These are phyloP conservation scores for Platysternon megacephalum DNA, from an alignment of 2,113 vertebrate genomes.

Conservation along the genomic window DNA sequence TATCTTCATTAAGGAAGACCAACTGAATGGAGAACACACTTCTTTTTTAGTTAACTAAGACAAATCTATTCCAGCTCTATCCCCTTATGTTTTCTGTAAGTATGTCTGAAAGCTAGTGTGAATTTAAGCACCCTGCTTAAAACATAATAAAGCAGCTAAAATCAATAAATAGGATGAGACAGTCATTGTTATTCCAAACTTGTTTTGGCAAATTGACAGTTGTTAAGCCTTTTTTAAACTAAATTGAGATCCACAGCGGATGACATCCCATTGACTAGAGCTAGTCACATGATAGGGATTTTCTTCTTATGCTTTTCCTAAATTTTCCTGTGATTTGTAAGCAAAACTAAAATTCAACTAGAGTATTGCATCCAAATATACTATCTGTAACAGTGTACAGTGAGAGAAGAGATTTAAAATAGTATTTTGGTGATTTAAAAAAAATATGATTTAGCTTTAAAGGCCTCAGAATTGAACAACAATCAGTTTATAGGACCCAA, in stretches of 20 bases:
- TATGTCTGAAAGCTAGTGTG: constrained; percentile 26
- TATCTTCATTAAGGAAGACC: not conserved
- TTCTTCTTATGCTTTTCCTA: constrained; percentile 11
- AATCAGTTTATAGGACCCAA: not conserved
- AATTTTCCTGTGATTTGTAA: constrained; percentile 25
- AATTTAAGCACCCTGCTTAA: constrained; percentile 48
- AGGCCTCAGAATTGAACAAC: not conserved
- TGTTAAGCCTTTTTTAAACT: constrained; percentile 51
- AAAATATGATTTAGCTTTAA: not conserved
- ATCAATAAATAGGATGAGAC: constrained; percentile 59
- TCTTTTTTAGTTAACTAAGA: constrained; percentile 8
- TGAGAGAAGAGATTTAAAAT: not conserved
- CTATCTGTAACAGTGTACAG: not conserved
- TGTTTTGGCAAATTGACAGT: constrained; percentile 43
- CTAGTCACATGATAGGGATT: constrained; percentile 8
- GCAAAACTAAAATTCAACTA: not conserved
- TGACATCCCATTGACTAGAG: constrained; percentile 1
- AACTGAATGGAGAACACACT: not conserved
- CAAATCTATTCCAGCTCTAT: constrained; percentile 32
- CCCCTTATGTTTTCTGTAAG: constrained; percentile 1
- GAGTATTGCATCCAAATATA: not conserved
- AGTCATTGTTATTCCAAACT: constrained; percentile 49
- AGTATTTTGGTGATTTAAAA: not conserved
- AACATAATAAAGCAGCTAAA: constrained; percentile 49
- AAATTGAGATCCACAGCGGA: constrained; percentile 40